Evolutionary conservation across 1,140 invertebrate species (phyloP).

Genomic region (Danaus plexippus): DNA sequence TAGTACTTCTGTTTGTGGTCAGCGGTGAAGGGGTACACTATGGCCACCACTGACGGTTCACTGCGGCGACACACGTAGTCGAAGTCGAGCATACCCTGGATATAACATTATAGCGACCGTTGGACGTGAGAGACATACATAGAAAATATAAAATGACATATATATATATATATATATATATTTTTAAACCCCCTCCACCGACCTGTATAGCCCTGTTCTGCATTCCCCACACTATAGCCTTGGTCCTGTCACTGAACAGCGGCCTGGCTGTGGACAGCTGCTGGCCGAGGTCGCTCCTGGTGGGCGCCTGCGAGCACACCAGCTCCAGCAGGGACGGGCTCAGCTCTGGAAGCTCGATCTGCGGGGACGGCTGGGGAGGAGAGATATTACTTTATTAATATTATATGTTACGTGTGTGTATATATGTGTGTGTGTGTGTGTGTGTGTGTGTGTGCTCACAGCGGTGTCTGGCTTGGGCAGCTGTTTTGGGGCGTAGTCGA

Average conservation of each 20-base stretch:
- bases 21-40: conserved; percentile 98
- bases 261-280: conserved; percentile 73
- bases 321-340: conserved; percentile 41
- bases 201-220: conserved; percentile 96
- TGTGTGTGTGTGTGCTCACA: conserved; percentile 26
- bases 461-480: conserved; percentile 41
- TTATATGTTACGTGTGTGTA: not conserved
- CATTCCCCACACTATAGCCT: conserved; percentile 99
- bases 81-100: conserved; percentile 94
- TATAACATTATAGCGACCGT: not conserved
- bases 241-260: conserved; percentile 91
- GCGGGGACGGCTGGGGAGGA: conserved; percentile 34
- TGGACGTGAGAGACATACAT: too few relatives aligned
- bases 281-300: conserved; percentile 43
- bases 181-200: not conserved
- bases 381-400: not conserved
- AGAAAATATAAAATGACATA: too few relatives aligned
- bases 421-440: not conserved
- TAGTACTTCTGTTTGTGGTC: conserved; percentile 99
- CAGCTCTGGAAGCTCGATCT: conserved; percentile 43
- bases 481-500: conserved; percentile 58
- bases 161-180: too few relatives aligned
- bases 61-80: conserved; percentile 96
- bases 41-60: conserved; percentile 92
- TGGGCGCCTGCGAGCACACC: conserved; percentile 52